Percentiles rank a stretch among this genome's conserved stretches.
phyloP scores from a whole-genome alignment of 2,888 invertebrate genomes.

The Acanthosepion esculentum region DNA sequence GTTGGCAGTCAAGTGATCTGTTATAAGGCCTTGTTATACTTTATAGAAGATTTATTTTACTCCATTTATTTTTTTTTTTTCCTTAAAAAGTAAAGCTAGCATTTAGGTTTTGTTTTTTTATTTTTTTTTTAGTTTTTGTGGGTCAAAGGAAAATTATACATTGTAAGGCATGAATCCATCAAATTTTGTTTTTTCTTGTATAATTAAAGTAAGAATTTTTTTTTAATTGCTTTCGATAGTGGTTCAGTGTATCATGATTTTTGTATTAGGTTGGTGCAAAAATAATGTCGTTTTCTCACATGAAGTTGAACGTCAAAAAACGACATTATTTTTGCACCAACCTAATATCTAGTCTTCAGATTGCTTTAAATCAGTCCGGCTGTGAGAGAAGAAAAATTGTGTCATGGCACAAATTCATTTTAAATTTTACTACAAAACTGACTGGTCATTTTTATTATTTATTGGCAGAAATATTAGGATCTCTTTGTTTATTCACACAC shows the following conservation, averaged over 20 bases:
- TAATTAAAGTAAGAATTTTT: not conserved
- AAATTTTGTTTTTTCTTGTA: not conserved
- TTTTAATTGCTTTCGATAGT: not conserved
- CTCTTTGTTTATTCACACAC: too few relatives aligned
- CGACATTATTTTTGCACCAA: too few relatives aligned
- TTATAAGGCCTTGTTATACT: not conserved
- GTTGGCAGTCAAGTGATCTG: too few relatives aligned
- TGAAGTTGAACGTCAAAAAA: too few relatives aligned
- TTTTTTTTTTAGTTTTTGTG: not conserved
- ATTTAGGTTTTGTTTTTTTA: not conserved
- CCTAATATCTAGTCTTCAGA: not conserved
- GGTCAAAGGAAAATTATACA: not conserved
- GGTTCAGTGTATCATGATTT: not conserved
- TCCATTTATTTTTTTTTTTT: not conserved
- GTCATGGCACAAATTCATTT: not conserved
- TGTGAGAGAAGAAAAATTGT: not conserved
- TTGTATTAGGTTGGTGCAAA: too few relatives aligned
- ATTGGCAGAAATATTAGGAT: too few relatives aligned
- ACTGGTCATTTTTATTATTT: too few relatives aligned
- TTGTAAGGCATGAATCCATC: not conserved
- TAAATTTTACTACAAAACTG: too few relatives aligned
- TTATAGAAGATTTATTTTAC: not conserved
- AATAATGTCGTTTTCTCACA: too few relatives aligned
- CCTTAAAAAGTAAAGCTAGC: not conserved
- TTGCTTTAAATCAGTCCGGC: not conserved